Evolutionary conservation across 1,140 invertebrate genomes (phyloP), one percentile per base, ranked within the genome.

Genomic region (Drosophila pachea): DNA sequence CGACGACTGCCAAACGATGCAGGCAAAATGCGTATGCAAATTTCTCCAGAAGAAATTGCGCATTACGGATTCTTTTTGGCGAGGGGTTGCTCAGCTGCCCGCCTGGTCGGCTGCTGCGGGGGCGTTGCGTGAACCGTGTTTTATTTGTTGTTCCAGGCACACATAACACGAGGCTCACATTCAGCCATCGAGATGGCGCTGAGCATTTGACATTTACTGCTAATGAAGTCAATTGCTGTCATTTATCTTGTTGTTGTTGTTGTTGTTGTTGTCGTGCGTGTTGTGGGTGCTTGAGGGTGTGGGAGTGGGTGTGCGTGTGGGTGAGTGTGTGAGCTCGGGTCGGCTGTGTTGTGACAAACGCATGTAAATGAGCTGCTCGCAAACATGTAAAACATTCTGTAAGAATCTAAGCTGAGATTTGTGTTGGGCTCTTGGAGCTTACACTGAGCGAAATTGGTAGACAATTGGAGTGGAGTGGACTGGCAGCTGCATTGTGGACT

Each of bases 11-110:
- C 74, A 79, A 75, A 73, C 75, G 73, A 74, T 86, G 86, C 86
- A 86, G 38, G 71, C 78, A 71, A 88, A 84, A 81, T 88, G 68
- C 86, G 87, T 86, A 88, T 88, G 87, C 87, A 88, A 88, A 88
- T 88, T 88, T 78, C 49, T 14, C 63, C 35, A 47, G 64, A 52
- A 61, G 49, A 61, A 55, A 38, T 35, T 47, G 52, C 54, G 35
- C 35, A 55, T 31, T 60, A 29, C 58, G 52, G 45, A 52, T 60
- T 69, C 29, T 9, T 11, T 73, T 7, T 35, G 63, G 5, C 38
- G 50, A 59, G 29, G 53, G 70, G 58, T 49, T 63, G 64, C 12
- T 32, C 7, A 43, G 58, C 11, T n/a, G 6, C 1, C 7, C 45
- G 40, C 38, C 22, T 3, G 47, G 4, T 9, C 49, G 50, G 22